A percentile compares a stretch with the other conserved stretches of the same genome.
These are phyloP conservation scores for Gulo gulo DNA, from an alignment of 2,113 vertebrate species.

Conservation along the genomic window DNA sequence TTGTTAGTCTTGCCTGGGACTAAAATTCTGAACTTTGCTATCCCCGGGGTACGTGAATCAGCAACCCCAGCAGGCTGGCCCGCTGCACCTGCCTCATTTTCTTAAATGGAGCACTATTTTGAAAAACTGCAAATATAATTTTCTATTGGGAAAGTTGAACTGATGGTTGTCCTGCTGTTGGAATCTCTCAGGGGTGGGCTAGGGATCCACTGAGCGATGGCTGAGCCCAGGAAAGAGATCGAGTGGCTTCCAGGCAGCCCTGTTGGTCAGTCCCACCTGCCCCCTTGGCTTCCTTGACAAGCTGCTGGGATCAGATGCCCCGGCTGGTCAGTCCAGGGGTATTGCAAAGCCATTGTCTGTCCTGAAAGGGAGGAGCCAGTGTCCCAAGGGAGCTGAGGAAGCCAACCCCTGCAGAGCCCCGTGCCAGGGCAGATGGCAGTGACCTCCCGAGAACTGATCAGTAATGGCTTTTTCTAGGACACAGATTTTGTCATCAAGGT, in stretches of 20 bases:
- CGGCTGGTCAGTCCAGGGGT: neutral
- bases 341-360: neutral
- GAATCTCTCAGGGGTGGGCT: too few relatives aligned
- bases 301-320: neutral
- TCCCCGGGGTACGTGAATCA: too few relatives aligned
- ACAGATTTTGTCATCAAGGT: neutral
- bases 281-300: neutral
- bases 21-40: neutral
- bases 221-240: neutral
- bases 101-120: neutral
- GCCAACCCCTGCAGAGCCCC: neutral
- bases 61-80: accelerated
- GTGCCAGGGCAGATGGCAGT: neutral
- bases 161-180: neutral
- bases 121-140: neutral
- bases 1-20: too few relatives aligned
- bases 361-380: accelerated
- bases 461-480: neutral
- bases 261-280: accelerated
- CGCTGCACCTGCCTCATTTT: accelerated
- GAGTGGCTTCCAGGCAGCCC: accelerated
- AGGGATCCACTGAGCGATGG: too few relatives aligned
- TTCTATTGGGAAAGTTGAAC: neutral
- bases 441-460: neutral
- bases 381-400: neutral